Evolutionary conservation across 2,797 vertebrate species (phyloP).

Genomic region (Atherinosoma microstoma): DNA sequence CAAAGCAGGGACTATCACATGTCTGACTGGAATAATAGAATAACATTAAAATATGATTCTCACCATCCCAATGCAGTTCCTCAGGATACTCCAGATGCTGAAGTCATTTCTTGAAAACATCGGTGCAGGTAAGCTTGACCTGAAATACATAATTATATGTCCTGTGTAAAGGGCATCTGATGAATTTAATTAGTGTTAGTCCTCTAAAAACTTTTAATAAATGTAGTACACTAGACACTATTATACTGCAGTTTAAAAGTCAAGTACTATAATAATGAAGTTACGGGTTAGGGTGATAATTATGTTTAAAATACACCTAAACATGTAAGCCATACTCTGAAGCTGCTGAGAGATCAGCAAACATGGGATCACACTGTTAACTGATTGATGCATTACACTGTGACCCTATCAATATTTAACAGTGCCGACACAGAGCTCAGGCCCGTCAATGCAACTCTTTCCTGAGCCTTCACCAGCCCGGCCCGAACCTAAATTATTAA

Average conservation of each 20-base stretch:
- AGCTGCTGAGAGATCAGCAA: slow-evolving; percentile 41
- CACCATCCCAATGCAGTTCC: slow-evolving; percentile 99
- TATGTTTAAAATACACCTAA: slow-evolving; percentile 10
- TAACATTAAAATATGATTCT: slow-evolving; percentile 61
- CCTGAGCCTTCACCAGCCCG: slow-evolving; percentile 47
- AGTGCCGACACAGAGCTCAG: slow-evolving; percentile 47
- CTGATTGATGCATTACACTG: slow-evolving; percentile 73
- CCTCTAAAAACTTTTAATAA: slow-evolving; percentile 16
- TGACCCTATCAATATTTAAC: slow-evolving; percentile 82
- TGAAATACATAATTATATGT: slow-evolving; percentile 57
- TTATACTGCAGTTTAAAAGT: slow-evolving; percentile 32
- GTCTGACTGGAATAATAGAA: neutral
- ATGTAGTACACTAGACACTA: neutral
- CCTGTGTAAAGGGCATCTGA: neutral
- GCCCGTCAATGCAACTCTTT: slow-evolving; percentile 66
- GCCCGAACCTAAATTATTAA: slow-evolving; percentile 82
- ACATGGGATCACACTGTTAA: slow-evolving; percentile 60
- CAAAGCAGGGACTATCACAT: neutral
- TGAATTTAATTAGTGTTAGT: neutral
- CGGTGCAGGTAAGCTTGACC: slow-evolving; percentile 92
- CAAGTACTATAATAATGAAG: neutral
- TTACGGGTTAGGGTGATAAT: neutral
- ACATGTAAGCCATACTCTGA: slow-evolving; percentile 3
- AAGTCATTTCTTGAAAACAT: slow-evolving; percentile 99
- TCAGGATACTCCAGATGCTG: slow-evolving; percentile 98